phyloP scores from a whole-genome alignment of 1,140 invertebrate genomes.

The Apis mellifera region Amel_HAv3.1 CM009931.2:15772001-15772500 shows the following conservation, averaged over 20 bases:
- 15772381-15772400: background rate
- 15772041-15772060: background rate
- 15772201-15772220: background rate
- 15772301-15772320: too few relatives aligned
- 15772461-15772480: background rate
- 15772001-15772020: background rate
- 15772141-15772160: background rate
- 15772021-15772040: background rate
- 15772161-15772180: background rate
- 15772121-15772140: background rate
- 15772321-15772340: background rate
- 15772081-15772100: too few relatives aligned
- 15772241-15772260: background rate
- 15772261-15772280: background rate
- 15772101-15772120: too few relatives aligned
- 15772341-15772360: background rate
- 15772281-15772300: background rate
- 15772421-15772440: background rate
- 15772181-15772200: background rate
- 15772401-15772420: too few relatives aligned
- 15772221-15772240: background rate
- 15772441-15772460: background rate
- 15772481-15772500: too few relatives aligned
- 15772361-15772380: background rate
- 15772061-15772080: background rate